Evolutionary conservation across 2,888 invertebrate genomes (phyloP).

Genomic region (Rhagonycha fulva): DNA sequence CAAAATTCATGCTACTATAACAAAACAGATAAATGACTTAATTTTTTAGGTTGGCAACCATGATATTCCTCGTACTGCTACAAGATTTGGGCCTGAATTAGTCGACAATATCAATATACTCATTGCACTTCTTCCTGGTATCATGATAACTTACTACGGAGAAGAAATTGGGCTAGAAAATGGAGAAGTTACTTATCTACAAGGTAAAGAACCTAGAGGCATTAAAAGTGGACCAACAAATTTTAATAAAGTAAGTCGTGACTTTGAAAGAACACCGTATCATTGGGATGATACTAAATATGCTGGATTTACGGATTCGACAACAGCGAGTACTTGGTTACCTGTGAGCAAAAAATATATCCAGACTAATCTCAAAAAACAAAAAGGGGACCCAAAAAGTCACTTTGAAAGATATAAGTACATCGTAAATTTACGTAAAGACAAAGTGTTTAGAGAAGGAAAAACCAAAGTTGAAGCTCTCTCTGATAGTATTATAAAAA

Average conservation of each 20-base stretch:
- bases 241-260: slow-evolving; percentile 65
- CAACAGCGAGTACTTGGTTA: slow-evolving; percentile 65
- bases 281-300: slow-evolving; percentile 71
- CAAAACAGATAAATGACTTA: too few species aligned
- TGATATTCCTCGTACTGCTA: slow-evolving; percentile 70
- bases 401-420: slow-evolving; percentile 67
- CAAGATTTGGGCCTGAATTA: slow-evolving; percentile 68
- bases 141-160: slow-evolving; percentile 85
- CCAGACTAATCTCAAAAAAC: slow-evolving; percentile 61
- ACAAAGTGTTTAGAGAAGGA: slow-evolving; percentile 59
- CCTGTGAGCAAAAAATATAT: slow-evolving; percentile 68
- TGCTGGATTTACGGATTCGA: slow-evolving; percentile 59
- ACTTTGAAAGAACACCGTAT: slow-evolving; percentile 79
- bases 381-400: slow-evolving; percentile 56
- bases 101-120: slow-evolving; percentile 85
- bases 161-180: slow-evolving; percentile 79
- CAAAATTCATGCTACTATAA: too few species aligned
- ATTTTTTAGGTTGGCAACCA: slow-evolving; percentile 80
- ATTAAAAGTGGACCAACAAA: slow-evolving; percentile 61
- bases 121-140: slow-evolving; percentile 79
- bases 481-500: slow-evolving; percentile 27
- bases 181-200: slow-evolving; percentile 57
- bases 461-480: slow-evolving; percentile 59
- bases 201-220: slow-evolving; percentile 62
- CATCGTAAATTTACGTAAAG: slow-evolving; percentile 60